phyloP scores from a whole-genome alignment of 2,888 invertebrate genomes.

The Platycheirus albimanus region DNA sequence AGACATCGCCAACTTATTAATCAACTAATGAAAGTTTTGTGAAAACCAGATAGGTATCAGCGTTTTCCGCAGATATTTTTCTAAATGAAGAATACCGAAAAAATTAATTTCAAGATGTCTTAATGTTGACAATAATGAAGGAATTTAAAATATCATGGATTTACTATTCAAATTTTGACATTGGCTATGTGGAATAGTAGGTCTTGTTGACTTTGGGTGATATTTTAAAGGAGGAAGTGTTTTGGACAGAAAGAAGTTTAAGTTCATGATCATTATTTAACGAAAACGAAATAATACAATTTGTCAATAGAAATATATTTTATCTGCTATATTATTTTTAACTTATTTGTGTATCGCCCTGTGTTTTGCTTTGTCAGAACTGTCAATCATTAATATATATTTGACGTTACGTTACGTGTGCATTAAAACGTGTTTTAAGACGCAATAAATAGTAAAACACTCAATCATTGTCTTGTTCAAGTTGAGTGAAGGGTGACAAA shows the following conservation, averaged over 20 bases:
- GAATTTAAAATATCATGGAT: neutral
- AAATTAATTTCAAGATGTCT: neutral
- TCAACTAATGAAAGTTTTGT: slow-evolving; percentile 66
- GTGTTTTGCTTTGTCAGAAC: no score
- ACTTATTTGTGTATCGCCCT: no score
- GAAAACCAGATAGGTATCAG: slow-evolving; percentile 59
- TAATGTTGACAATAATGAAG: neutral
- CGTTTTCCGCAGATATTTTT: slow-evolving; percentile 36
- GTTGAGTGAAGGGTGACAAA: no score
- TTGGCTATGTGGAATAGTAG: neutral
- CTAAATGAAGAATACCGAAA: slow-evolving; percentile 2
- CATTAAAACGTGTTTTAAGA: no score
- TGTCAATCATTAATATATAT: no score
- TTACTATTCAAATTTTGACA: neutral
- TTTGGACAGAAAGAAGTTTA: neutral
- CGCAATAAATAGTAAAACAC: no score
- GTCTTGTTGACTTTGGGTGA: neutral
- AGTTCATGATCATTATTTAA: neutral
- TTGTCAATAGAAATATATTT: no score
- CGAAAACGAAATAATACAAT: no score
- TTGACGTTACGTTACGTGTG: no score
- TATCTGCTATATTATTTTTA: no score
- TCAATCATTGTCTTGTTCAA: no score
- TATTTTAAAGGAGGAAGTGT: neutral
- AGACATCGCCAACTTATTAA: slow-evolving; percentile 56